These are phyloP conservation scores for Microcaecilia unicolor DNA, from an alignment of 2,797 vertebrate species.

Conservation along the genomic window DNA sequence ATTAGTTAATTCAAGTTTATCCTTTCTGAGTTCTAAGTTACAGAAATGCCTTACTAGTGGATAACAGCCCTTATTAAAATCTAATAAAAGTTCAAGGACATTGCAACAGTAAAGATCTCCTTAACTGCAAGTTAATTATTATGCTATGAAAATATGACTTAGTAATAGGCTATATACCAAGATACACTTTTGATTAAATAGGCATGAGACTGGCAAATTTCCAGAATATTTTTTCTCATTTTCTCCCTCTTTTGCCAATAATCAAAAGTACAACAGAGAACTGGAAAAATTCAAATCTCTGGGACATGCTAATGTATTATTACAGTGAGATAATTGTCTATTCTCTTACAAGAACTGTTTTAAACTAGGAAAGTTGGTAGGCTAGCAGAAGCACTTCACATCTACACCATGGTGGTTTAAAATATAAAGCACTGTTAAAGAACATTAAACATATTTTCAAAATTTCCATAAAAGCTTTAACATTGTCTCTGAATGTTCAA, in stretches of 20 bases:
- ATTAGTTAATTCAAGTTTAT: not conserved
- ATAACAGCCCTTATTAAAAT: not conserved
- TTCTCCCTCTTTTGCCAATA: constrained; percentile 29
- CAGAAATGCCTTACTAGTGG: not conserved
- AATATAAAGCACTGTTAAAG: constrained; percentile 7
- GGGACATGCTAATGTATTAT: constrained; percentile 11
- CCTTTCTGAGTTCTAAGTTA: not conserved
- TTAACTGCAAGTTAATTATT: constrained; percentile 30
- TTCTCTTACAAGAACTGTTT: constrained; percentile 1
- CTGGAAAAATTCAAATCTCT: constrained; percentile 19
- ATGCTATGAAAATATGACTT: constrained; percentile 21
- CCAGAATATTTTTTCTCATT: constrained; percentile 23
- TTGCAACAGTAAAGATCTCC: constrained; percentile 13
- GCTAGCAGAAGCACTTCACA: not conserved
- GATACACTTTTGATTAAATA: constrained; percentile 34
- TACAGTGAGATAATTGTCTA: not conserved
- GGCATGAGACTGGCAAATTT: constrained; percentile 8
- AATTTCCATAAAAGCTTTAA: constrained; percentile 10
- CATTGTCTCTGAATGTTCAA: constrained; percentile 1
- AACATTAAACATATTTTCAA: not conserved
- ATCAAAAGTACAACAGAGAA: constrained; percentile 21
- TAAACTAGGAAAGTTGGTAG: not conserved
- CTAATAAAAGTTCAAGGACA: constrained; percentile 14
- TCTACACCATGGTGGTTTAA: not conserved
- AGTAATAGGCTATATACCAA: constrained; percentile 20